Base-by-base conservation (phyloP, 2,797 vertebrate genomes). In the Podarcis lilfordi region DNA sequence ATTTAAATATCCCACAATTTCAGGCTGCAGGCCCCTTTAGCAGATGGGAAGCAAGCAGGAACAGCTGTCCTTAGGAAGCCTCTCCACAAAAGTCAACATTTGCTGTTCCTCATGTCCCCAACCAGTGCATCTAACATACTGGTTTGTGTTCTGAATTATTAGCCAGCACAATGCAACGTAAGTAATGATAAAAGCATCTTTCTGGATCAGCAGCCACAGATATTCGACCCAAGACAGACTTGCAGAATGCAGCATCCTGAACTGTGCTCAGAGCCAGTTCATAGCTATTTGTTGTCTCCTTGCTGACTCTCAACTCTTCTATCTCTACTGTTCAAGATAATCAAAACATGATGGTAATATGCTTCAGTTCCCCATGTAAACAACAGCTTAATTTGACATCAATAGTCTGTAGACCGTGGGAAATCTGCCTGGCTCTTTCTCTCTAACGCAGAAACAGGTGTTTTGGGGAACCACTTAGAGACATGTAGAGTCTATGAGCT, bases 321-420 rank as follows among this genome's bases (percentile, higher is more conserved):
- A 72, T 27, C 32, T 80, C 77, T 86, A 71, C 21, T 8, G 59
- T 80, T 80, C n/a, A 80, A 71, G 66, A 80, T 86, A 86, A 71
- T 80, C 45, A 80, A 80, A 80, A 21, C 13, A 71, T 29, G 77
- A 80, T 80, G 43, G 43, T 64, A 29, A 50, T 69, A n/a, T n/a
- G 10, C 29, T 86, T 77, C 59, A 25, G 59, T 23, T 68, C 50
- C 59, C 45, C 25, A 8, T 29, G 27, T 32, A 77, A 78, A 78
- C 59, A 78, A 68, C 37, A 86, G 29, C 84, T 66, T 78, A 68
- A 61, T n/a, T 29, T 40, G 13, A 64, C 35, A 72, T 40, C 37
- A 59, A 76, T 32, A n/a, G n/a, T 45, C 29, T 43, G 40, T 68
- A 78, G 59, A 50, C 15, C 17, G 45, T 76, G 55, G 84, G 84